phyloP scores from a whole-genome alignment of 2,113 vertebrate genomes.

The Tonatia bakeri region DNA sequence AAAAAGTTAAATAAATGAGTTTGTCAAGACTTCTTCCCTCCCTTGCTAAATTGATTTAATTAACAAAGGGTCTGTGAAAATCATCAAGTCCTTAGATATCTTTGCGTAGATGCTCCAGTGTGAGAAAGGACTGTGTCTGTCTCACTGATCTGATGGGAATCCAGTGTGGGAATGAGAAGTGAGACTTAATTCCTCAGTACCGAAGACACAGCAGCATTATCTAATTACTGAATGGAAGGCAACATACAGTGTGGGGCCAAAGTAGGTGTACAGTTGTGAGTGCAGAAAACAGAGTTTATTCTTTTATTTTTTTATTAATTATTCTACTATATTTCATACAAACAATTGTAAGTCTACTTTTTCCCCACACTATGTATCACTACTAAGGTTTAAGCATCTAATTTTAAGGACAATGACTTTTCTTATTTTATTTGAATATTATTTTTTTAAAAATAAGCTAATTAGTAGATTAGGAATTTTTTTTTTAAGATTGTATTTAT shows the following conservation, averaged over 20 bases:
- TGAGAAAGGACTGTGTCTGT: conserved; percentile 35
- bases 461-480: no score
- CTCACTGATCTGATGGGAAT: background rate
- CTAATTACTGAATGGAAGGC: background rate
- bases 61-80: conserved; percentile 21
- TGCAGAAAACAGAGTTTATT: background rate
- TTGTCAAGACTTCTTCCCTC: background rate
- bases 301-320: background rate
- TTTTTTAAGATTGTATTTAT: no score
- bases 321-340: background rate
- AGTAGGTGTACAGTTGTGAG: background rate
- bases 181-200: background rate
- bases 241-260: background rate
- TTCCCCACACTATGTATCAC: background rate
- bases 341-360: background rate
- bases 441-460: no score
- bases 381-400: background rate
- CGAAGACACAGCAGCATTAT: background rate
- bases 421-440: conserved; percentile 12
- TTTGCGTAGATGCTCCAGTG: background rate
- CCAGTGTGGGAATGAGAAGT: background rate
- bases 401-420: background rate
- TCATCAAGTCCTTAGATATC: background rate
- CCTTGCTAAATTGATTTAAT: conserved; percentile 30
- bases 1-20: conserved; percentile 50